Evolutionary conservation across 2,797 vertebrate species (phyloP), one percentile per base, ranked within the genome.

Genomic region (Fringilla coelebs): DNA sequence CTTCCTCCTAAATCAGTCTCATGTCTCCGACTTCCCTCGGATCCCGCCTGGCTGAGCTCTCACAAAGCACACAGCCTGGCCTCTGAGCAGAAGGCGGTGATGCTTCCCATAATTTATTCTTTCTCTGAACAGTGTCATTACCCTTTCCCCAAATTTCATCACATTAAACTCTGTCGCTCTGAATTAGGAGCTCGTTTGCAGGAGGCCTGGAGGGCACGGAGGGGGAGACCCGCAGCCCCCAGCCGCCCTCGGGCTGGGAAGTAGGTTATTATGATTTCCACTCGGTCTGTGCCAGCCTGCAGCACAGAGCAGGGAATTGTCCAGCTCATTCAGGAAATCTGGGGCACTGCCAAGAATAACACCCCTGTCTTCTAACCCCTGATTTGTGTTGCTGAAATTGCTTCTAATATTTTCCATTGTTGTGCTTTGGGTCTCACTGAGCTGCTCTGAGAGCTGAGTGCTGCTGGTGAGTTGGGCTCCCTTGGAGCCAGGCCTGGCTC

Each of bases 271-370:
- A 31, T 83, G 82, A 55, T 95, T 91, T 89, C 65, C 89, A 74
- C 52, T 91, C 34, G 22, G 24, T 51, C 8, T 62, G 89, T 88
- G 94, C 93, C 93, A 92, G 89, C 75, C 87, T 40, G 60, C 18
- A 93, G 88, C 94, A 92, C 92, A 93, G 94, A 95, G 94, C 89
- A 38, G 92, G 85, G 94, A 26, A 89, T 92, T 91, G 93, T 88
- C 85, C 89, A 0, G 88, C 75, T 85, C 63, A 22, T 80, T 92
- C 85, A 93, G 93, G 89, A 85, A 92, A 92, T 79, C 90, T 95
- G 95, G 90, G 84, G 19, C 86, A 49, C 67, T 32, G 86, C 90
- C 94, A 96, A 94, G 86, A 94, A 76, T 73, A 96, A 94, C 91
- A 92, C 93, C 57, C 84, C 20, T 49, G 85, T 87, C 95, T 88